These are phyloP conservation scores for Aegotheles bennettii DNA, from an alignment of 2,113 vertebrate genomes.

Conservation along the genomic window DNA sequence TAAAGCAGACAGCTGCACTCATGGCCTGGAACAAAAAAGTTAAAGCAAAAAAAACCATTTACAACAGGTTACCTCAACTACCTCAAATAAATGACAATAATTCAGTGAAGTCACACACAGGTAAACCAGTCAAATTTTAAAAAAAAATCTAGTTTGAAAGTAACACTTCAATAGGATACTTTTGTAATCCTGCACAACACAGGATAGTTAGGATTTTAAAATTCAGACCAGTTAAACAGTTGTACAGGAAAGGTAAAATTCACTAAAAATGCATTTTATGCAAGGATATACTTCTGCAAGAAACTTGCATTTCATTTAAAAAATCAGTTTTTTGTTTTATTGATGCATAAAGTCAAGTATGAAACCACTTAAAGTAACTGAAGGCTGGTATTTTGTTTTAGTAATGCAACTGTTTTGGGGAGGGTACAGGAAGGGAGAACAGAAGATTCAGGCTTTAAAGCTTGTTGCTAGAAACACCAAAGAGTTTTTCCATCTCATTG, in stretches of 20 bases:
- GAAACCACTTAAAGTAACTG: not conserved
- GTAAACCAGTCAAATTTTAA: not conserved
- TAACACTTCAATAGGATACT: not conserved
- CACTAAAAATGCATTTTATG: not conserved
- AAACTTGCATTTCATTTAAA: not conserved
- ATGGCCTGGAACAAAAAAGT: conserved; percentile 84
- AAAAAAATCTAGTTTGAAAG: not conserved
- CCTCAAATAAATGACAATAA: not conserved
- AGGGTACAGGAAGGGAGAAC: not conserved
- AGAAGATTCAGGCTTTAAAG: not conserved
- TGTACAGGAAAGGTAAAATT: not conserved
- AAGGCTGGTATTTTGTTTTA: not conserved
- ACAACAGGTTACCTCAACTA: not conserved
- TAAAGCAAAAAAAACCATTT: not conserved
- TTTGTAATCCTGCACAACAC: not conserved
- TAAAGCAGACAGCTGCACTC: conserved; percentile 97
- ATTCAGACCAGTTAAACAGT: not conserved
- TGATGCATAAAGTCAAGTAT: not conserved
- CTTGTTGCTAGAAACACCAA: not conserved
- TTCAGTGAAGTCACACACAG: not conserved
- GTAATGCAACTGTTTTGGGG: not conserved
- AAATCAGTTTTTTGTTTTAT: not conserved
- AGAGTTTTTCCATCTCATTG: not conserved
- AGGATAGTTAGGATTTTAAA: not conserved
- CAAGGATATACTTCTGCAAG: not conserved